Percentiles rank a stretch among this genome's conserved stretches.
Conservation (phyloP, 2,888 invertebrate genomes). For the Pelosia muscerda region DNA sequence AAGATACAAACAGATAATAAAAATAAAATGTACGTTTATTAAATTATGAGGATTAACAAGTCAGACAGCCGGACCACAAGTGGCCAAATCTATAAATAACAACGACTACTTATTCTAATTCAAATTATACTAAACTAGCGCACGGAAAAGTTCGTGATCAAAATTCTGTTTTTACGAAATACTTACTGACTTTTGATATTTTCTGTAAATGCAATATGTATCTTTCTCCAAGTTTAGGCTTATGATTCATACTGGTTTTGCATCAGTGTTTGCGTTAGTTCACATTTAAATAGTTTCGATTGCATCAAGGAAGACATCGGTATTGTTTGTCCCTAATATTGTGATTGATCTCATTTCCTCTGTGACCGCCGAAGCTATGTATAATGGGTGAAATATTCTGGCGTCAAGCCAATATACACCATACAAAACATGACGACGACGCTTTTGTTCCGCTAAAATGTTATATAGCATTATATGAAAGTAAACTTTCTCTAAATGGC, state of each 20-base stretch:
- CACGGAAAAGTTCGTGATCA: neutral
- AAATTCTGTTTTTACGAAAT: neutral
- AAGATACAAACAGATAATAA: constrained; percentile 47
- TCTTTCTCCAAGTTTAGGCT: too few species aligned
- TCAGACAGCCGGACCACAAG: neutral
- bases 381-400: constrained; percentile 76
- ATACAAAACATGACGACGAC: constrained; percentile 68
- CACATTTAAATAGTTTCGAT: constrained; percentile 7
- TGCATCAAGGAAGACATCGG: constrained; percentile 38
- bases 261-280: neutral
- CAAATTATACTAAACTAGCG: neutral
- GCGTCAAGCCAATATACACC: constrained; percentile 70
- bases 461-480: constrained; percentile 50
- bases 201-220: neutral
- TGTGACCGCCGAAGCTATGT: constrained; percentile 67
- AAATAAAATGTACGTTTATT: constrained; percentile 28
- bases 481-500: constrained; percentile 26
- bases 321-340: constrained; percentile 50
- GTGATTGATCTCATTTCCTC: constrained; percentile 77
- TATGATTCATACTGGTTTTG: too few species aligned
- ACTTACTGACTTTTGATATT: neutral
- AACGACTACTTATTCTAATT: constrained; percentile 1
- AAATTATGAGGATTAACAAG: constrained; percentile 2
- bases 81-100: constrained; percentile 12
- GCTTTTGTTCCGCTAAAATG: constrained; percentile 59